Base-by-base conservation (phyloP, 2,797 vertebrate species). In the Florisuga fusca region DNA sequence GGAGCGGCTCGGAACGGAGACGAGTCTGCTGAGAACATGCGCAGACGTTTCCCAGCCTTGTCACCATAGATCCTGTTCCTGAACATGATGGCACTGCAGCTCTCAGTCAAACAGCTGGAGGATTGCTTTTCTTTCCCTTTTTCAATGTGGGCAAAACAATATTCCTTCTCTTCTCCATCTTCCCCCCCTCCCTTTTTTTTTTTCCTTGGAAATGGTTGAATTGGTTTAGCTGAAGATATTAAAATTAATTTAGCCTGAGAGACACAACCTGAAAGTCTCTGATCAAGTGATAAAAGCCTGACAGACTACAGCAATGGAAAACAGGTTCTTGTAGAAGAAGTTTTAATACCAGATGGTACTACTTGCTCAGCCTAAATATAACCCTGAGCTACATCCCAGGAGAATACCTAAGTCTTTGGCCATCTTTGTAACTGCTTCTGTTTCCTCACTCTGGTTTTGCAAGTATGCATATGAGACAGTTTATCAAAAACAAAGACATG, bases 231-330 rank as follows among this genome's bases (percentile, higher is more conserved):
- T 84, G 84, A 93, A 26, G 3, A 69, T 90, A 96, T 95, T 91
- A 86, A 89, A 95, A 94, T 90, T 88, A 93, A 93, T 94, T 73
- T 92, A 91, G 79, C 83, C 63, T 61, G 69, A 83, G 79, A 93
- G 1, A 92, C 48, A 80, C 69, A 94, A 96, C 93, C 95, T 96
- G 89, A 95, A 96, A 95, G 91, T 96, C 91, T 94, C 89, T 91
- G 95, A 95, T 95, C 41, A 79, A 95, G 67, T 61, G 91, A 94
- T 94, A 96, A 96, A 95, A 97, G 89, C 89, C 77, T 92, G 73
- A 95, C 94, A 88, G 82, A 86, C 73, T 67, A 62, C 55, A 88
- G 82, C 66, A 86, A 73, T 55, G 41, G 85, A 91, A 93, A 96
- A 93, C 89, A 91, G 89, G 92, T 92, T 94, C 82, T 80, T 78